Conservation (phyloP, 2,888 invertebrate genomes). For the Pheosia tremula region DNA sequence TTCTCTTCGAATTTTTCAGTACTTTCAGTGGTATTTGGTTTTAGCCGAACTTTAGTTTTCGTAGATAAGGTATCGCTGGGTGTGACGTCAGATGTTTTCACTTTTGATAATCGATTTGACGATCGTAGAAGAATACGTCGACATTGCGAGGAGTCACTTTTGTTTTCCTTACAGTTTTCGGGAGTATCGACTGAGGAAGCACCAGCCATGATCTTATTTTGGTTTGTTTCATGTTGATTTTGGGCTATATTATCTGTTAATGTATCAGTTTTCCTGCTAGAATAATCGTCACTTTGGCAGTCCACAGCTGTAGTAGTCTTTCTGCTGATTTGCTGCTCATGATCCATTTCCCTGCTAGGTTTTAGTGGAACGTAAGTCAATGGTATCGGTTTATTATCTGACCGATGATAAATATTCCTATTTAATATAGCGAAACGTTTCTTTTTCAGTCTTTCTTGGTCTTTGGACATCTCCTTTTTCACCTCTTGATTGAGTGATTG, state of each 20-base stretch:
- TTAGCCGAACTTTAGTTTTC: constrained; percentile 28
- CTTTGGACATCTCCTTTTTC: constrained; percentile 27
- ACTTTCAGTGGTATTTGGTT: constrained; percentile 14
- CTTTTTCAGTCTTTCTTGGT: constrained; percentile 52
- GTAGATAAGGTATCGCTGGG: constrained; percentile 15
- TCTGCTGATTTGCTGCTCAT: constrained; percentile 1
- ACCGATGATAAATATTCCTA: constrained; percentile 52
- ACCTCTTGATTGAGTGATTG: constrained; percentile 23
- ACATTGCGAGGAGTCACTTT: constrained; percentile 23
- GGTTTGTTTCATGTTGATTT: constrained; percentile 3
- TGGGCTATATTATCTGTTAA: constrained; percentile 11
- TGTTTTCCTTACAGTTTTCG: constrained; percentile 50
- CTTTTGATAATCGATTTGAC: constrained; percentile 45
- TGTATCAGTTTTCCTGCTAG: not conserved
- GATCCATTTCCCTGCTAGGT: constrained; percentile 14
- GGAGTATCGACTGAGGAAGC: constrained; percentile 22
- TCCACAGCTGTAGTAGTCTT: not conserved
- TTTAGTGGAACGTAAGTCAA: constrained; percentile 54
- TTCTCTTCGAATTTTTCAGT: constrained; percentile 6
- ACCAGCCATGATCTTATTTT: not conserved
- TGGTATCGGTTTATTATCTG: constrained; percentile 54
- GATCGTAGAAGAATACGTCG: constrained; percentile 57
- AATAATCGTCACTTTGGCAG: constrained; percentile 8
- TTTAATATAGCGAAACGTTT: constrained; percentile 66
- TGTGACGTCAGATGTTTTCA: constrained; percentile 9